Conservation (phyloP, 2,113 vertebrate species). For the Azemiops feae region DNA sequence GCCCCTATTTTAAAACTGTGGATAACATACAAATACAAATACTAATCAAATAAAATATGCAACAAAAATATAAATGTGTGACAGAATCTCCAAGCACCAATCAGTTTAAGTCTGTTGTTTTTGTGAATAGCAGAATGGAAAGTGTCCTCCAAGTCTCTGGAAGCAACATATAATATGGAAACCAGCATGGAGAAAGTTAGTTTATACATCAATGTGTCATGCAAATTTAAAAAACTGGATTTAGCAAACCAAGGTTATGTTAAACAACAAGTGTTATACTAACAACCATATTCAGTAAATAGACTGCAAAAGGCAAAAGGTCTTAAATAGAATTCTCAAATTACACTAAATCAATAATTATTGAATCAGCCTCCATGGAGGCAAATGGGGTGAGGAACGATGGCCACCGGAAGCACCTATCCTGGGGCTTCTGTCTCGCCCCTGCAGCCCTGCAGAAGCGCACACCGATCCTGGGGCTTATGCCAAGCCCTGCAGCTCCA, state of each 20-base stretch:
- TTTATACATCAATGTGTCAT: background rate
- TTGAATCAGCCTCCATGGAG: background rate
- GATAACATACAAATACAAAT: background rate
- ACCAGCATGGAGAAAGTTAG: background rate
- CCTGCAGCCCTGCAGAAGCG: too few relatives aligned
- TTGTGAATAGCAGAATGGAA: background rate
- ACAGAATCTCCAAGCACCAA: background rate
- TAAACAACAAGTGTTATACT: background rate
- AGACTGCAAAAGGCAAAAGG: background rate
- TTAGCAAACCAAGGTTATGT: background rate
- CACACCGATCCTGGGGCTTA: too few relatives aligned
- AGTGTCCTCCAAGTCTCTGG: background rate
- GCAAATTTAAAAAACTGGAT: background rate
- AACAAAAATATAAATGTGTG: background rate
- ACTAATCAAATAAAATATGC: background rate
- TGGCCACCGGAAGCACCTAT: background rate
- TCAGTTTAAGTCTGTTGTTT: background rate
- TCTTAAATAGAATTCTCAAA: background rate
- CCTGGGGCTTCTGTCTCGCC: too few relatives aligned
- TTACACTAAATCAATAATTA: background rate
- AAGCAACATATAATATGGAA: background rate
- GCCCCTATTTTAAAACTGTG: background rate
- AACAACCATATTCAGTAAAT: background rate
- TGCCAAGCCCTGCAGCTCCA: too few relatives aligned
- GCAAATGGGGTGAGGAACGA: background rate